Percentiles rank a stretch among this genome's conserved stretches.
Conservation (phyloP, 2,113 vertebrate genomes). For the Platysteira castanea region DNA sequence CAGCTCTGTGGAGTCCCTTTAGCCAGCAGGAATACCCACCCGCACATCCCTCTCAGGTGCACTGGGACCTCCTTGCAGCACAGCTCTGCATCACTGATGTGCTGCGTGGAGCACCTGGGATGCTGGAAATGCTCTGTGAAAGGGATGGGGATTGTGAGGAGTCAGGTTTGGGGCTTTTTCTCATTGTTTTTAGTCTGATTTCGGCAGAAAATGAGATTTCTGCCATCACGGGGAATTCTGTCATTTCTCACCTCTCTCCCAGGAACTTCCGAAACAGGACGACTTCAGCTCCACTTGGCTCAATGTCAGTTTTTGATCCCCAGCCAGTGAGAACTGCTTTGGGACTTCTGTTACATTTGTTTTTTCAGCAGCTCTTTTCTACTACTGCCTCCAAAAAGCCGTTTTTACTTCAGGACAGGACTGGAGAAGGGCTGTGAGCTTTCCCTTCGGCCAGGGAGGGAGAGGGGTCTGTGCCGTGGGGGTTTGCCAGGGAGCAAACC, state of each 20-base stretch:
- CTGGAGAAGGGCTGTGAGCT: background rate
- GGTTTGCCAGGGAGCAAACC: background rate
- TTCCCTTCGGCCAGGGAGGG: background rate
- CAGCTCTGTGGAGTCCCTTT: background rate
- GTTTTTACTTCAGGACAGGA: background rate
- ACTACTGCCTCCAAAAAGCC: background rate
- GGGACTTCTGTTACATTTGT: background rate
- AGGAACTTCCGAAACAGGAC: background rate
- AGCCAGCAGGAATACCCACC: background rate
- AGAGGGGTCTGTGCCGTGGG: background rate
- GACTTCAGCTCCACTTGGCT: background rate
- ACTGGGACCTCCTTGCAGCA: fast-evolving
- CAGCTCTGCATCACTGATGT: background rate
- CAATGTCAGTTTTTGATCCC: background rate
- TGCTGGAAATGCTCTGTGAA: background rate
- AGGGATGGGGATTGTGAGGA: background rate
- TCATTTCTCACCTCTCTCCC: background rate
- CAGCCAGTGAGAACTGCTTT: background rate
- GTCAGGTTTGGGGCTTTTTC: background rate
- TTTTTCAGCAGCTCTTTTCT: background rate
- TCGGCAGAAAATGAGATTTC: background rate
- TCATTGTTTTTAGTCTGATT: background rate
- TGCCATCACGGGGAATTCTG: background rate
- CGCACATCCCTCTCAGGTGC: background rate
- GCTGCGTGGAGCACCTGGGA: background rate